Evolutionary conservation across 2,888 invertebrate genomes (phyloP).

Genomic region (Lithosia quadra): DNA sequence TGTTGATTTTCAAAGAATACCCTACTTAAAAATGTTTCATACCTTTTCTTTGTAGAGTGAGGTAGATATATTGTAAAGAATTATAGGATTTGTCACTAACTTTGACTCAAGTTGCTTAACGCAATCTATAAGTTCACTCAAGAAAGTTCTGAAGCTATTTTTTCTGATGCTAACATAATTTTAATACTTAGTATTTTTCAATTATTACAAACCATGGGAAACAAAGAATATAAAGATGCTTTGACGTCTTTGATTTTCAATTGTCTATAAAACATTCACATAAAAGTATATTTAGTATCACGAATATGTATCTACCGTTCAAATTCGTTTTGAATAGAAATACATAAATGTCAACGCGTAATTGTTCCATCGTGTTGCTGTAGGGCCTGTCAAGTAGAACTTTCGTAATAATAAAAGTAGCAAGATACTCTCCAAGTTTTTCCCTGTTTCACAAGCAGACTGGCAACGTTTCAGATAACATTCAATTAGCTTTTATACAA

Average conservation of each 20-base stretch:
- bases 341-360: slow-evolving; percentile 61
- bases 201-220: not conserved
- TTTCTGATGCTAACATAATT: no score
- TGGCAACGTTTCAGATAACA: slow-evolving; percentile 69
- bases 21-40: no score
- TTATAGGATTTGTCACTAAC: no score
- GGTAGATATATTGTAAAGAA: no score
- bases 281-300: not conserved
- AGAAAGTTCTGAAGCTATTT: no score
- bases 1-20: not conserved
- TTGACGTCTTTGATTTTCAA: not conserved
- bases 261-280: not conserved
- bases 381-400: slow-evolving; percentile 63
- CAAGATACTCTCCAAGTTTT: slow-evolving; percentile 62
- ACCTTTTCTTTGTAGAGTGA: no score
- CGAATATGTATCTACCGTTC: slow-evolving; percentile 3
- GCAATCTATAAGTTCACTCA: no score
- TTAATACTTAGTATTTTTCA: not conserved
- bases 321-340: slow-evolving; percentile 42
- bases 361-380: slow-evolving; percentile 60
- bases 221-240: not conserved
- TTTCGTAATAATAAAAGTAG: slow-evolving; percentile 75
- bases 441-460: slow-evolving; percentile 57
- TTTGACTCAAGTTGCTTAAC: no score
- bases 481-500: slow-evolving; percentile 69